These are phyloP conservation scores for Ostrea edulis DNA, from an alignment of 1,140 invertebrate species.

Conservation along the genomic window DNA sequence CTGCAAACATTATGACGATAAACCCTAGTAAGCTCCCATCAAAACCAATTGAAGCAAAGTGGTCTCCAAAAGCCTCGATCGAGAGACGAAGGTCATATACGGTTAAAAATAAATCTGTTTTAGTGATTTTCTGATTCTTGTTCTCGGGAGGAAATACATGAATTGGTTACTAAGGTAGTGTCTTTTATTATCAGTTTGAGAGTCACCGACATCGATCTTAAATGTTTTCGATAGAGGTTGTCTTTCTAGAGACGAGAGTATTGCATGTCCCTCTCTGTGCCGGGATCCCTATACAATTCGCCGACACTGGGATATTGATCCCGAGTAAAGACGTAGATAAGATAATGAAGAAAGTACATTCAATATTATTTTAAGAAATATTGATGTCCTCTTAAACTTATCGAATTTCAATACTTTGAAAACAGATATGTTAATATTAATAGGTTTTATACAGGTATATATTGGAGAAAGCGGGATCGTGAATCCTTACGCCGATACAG, in stretches of 20 bases:
- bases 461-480: background rate
- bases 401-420: constrained; percentile 36
- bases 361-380: constrained; percentile 39
- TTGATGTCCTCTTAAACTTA: constrained; percentile 33
- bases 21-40: constrained; percentile 5
- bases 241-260: constrained; percentile 11
- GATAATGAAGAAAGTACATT: constrained; percentile 30
- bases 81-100: background rate
- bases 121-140: constrained; percentile 1
- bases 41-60: constrained; percentile 25
- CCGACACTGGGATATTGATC: background rate
- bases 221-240: background rate
- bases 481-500: background rate
- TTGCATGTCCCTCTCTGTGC: constrained; percentile 3
- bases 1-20: constrained; percentile 5
- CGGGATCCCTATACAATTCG: background rate
- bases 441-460: constrained; percentile 8
- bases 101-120: background rate
- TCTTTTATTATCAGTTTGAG: background rate
- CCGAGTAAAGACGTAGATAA: constrained; percentile 19
- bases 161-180: background rate
- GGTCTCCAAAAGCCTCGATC: background rate
- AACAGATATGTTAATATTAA: constrained; percentile 28
- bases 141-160: constrained; percentile 13
- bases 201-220: constrained; percentile 29